A percentile compares a stretch with the other conserved stretches of the same genome.
Conservation (phyloP, 37 sponge, comb jelly and placozoan species). For the Agelas oroides region DNA sequence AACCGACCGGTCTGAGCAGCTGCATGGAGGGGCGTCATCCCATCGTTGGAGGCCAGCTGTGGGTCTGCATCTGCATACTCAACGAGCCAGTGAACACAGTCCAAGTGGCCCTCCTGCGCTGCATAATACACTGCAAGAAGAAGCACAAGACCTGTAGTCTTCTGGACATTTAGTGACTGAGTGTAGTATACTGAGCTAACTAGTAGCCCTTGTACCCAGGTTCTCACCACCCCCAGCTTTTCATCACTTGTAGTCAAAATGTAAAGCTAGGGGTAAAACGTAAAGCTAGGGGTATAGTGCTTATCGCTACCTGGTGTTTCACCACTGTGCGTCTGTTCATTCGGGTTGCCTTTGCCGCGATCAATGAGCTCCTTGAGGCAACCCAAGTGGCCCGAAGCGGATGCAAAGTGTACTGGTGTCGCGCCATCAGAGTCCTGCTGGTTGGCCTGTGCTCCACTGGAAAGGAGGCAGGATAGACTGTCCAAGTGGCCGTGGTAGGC, state of each 20-base stretch:
- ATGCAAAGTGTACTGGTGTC: slow-evolving; percentile 82
- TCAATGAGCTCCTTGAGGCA: slow-evolving; percentile 62
- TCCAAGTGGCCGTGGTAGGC: slow-evolving; percentile 79
- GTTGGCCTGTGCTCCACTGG: slow-evolving; percentile 27
- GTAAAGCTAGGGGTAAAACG: neutral
- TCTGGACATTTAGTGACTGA: too few species aligned
- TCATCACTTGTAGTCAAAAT: neutral
- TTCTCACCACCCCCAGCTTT: neutral
- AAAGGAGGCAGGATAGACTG: slow-evolving; percentile 57
- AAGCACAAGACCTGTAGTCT: too few species aligned
- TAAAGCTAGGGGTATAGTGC: neutral
- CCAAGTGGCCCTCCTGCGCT: slow-evolving; percentile 91
- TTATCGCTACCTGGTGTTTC: slow-evolving; percentile 81
- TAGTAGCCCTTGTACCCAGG: too few species aligned
- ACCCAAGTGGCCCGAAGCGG: slow-evolving; percentile 71
- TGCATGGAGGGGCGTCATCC: slow-evolving; percentile 93
- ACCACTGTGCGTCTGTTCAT: slow-evolving; percentile 76
- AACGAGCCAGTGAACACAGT: slow-evolving; percentile 83
- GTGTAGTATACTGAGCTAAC: too few species aligned
- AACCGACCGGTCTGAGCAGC: slow-evolving; percentile 86
- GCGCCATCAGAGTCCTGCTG: slow-evolving; percentile 83
- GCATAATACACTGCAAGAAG: slow-evolving; percentile 81
- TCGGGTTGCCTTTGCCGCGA: slow-evolving; percentile 58
- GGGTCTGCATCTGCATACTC: slow-evolving; percentile 66
- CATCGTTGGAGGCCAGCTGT: slow-evolving; percentile 69